These are phyloP conservation scores for Temnothorax nylanderi DNA, from an alignment of 1,140 invertebrate species.

Conservation along the genomic window DNA sequence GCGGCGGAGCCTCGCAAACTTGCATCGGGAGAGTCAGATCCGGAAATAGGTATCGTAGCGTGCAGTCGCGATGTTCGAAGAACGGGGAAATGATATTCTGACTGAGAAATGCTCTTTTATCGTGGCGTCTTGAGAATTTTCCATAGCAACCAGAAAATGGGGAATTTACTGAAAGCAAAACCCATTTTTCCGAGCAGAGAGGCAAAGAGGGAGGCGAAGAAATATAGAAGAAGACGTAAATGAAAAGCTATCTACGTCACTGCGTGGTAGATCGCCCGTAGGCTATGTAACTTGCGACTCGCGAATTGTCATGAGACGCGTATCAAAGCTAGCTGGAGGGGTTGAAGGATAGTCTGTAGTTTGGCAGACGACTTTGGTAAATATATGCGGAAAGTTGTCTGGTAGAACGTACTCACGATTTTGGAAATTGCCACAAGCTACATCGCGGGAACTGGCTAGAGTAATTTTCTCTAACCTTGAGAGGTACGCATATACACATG, in stretches of 20 bases:
- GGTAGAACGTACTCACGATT: conserved; percentile 62
- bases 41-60: background rate
- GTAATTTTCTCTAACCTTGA: conserved; percentile 64
- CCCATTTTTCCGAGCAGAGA: background rate
- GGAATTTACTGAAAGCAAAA: conserved; percentile 31
- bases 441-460: conserved; percentile 7
- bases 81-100: background rate
- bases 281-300: conserved; percentile 79
- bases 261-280: conserved; percentile 63
- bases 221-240: background rate
- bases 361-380: conserved; percentile 77
- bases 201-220: background rate
- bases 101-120: background rate
- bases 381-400: conserved; percentile 80
- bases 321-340: conserved; percentile 76
- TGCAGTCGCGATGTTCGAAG: background rate
- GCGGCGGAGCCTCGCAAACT: background rate
- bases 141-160: conserved; percentile 7
- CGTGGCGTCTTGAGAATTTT: background rate
- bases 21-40: background rate
- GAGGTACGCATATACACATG: background rate
- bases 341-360: conserved; percentile 70
- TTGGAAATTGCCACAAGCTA: conserved; percentile 69
- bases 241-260: conserved; percentile 31
- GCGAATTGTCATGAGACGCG: conserved; percentile 76